Conservation (phyloP, 2,797 vertebrate species). For the Epinephelus coioides region DNA sequence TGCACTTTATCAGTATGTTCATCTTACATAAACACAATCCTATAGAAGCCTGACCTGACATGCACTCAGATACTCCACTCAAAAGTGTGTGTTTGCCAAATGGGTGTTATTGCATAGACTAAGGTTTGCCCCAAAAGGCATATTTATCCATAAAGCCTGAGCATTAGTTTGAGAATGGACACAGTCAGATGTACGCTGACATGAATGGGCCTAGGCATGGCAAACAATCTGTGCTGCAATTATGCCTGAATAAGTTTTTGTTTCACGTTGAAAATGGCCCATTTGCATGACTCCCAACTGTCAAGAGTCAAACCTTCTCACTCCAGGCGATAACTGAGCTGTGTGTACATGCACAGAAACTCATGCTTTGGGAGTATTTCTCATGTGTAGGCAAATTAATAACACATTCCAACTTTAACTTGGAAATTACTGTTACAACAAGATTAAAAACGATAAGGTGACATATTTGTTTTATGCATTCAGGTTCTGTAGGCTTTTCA, state of each 20-base stretch:
- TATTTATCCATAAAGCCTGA: constrained; percentile 37
- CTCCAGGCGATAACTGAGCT: constrained; percentile 30
- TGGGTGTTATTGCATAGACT: constrained; percentile 48
- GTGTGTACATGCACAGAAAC: constrained; percentile 33
- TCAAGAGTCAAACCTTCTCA: constrained; percentile 46
- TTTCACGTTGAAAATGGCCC: constrained; percentile 19
- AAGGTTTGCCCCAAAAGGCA: constrained; percentile 33
- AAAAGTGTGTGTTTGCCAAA: constrained; percentile 50
- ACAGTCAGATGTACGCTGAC: constrained; percentile 30
- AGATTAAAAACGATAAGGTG: too few relatives aligned
- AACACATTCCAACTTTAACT: neutral
- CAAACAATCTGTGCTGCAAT: constrained; percentile 23
- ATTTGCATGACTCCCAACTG: constrained; percentile 40
- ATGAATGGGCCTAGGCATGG: constrained; percentile 35
- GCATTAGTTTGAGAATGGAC: constrained; percentile 48
- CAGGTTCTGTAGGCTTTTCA: neutral
- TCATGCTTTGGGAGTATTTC: constrained; percentile 14
- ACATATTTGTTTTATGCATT: constrained; percentile 11
- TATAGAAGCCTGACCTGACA: constrained; percentile 52
- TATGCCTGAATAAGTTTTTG: constrained; percentile 37
- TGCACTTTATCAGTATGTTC: constrained; percentile 32
- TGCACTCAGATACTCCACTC: constrained; percentile 46
- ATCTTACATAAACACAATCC: constrained; percentile 55
- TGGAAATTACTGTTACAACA: neutral
- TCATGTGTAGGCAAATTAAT: constrained; percentile 35